Percentiles rank a stretch among this genome's conserved stretches.
phyloP scores from a whole-genome alignment of 2,888 invertebrate genomes.

The Tetranychus piercei region DNA sequence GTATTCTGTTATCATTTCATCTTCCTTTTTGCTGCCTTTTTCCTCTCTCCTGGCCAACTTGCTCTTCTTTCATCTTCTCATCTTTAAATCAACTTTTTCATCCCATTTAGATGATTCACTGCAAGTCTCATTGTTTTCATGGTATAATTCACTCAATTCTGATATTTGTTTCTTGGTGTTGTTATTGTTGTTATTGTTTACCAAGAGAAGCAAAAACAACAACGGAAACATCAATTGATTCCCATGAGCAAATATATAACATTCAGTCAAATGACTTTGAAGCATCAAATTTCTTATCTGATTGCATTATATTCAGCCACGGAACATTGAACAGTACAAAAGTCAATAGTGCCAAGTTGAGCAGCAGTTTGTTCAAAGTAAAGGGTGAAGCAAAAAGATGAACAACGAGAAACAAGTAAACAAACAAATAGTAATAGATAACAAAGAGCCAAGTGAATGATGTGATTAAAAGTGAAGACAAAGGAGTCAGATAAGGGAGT shows the following conservation, averaged over 20 bases:
- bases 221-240: background rate
- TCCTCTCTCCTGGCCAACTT: too few relatives aligned
- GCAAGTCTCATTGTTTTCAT: background rate
- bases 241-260: background rate
- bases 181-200: background rate
- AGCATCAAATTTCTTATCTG: slow-evolving; percentile 1
- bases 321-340: background rate
- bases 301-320: background rate
- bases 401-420: background rate
- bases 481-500: background rate
- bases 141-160: too few relatives aligned
- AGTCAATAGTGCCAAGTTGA: background rate
- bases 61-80: background rate
- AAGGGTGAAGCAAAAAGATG: background rate
- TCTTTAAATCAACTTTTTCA: background rate
- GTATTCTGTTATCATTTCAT: too few relatives aligned
- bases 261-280: background rate
- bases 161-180: background rate
- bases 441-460: background rate
- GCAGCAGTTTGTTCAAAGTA: background rate
- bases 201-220: background rate
- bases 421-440: background rate
- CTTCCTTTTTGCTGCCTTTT: too few relatives aligned
- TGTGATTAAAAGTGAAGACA: background rate
- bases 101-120: background rate